Base-by-base conservation (phyloP, 2,113 vertebrate genomes). In the Bothrops jararaca region DNA sequence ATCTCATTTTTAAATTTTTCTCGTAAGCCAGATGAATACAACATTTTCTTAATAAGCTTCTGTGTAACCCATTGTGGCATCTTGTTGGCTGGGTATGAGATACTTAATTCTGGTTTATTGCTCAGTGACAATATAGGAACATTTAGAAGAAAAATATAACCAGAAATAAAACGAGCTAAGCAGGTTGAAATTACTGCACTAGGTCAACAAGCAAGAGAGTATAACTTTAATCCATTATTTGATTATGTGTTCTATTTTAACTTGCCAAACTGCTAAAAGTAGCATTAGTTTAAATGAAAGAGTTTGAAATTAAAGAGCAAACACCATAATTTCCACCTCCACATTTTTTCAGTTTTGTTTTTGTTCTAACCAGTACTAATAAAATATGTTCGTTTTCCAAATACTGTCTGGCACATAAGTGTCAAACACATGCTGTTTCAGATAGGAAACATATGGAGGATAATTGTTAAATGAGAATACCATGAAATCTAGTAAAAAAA, bases 81-180 rank as follows among this genome's bases (percentile, higher is more conserved):
- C 52, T 23, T 56, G 24, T 93, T 74, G 52, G 7, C 11, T 56
- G 88, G 88, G 0, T 92, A 24, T 94, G 91, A 91, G 29, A 48
- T 87, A 60, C 42, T 74, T 88, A 24, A 74, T 95, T 95, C 85
- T 93, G 12, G 69, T 92, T 80, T 8, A 74, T 11, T 39, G 85
- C 26, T n/a, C 52, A 91, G 11, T 60, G 60, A 23, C 4, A 90
- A 5, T 34, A 26, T 23, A 80, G 57, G 29, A 93, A 5, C 90
- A 90, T 20, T 53, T 22, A 92, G 10, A 87, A 92, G 34, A 95
- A 93, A 94, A 90, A 39, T 64, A 93, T 90, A 90, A 80, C 53
- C 0, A 90, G 92, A 94, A 93, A 89, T 85, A 91, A 3, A 60
- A 0, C 3, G 7, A 1, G 12, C 91, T 92, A 92, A 85, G 87